phyloP scores from a whole-genome alignment of 2,113 vertebrate species.

The Engraulis encrasicolus region DNA sequence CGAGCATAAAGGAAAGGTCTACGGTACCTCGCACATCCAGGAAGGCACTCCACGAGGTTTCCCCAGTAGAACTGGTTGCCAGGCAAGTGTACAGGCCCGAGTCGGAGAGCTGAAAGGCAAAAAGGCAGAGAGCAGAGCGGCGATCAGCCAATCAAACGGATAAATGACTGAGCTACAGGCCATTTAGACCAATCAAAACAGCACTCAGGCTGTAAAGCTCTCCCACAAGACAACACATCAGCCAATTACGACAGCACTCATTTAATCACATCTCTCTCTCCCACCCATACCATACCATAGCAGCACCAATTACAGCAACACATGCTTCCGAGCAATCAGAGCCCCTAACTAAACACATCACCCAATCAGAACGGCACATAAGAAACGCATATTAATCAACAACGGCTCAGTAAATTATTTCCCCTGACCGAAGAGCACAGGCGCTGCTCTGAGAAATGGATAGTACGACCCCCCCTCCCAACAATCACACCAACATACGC shows the following conservation, averaged over 20 bases:
- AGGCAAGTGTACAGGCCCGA: conserved; percentile 91
- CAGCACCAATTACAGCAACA: conserved; percentile 6
- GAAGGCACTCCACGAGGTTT: conserved; percentile 95
- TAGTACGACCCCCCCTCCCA: not conserved
- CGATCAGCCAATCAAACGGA: conserved; percentile 10
- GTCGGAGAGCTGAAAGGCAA: not conserved
- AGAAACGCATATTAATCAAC: not conserved
- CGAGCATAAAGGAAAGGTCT: not conserved
- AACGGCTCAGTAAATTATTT: not conserved
- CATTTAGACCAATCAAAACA: conserved; percentile 23
- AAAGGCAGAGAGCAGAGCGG: not conserved
- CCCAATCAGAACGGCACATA: conserved; percentile 25
- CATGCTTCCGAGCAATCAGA: not conserved
- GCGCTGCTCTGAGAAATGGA: not conserved
- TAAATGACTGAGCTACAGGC: conserved; percentile 17
- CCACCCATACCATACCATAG: too few species aligned
- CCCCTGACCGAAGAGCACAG: not conserved
- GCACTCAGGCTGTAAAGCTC: conserved; percentile 9
- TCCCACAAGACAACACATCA: not conserved
- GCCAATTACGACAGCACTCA: not conserved
- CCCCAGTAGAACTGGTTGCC: conserved; percentile 93
- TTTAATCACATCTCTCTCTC: not conserved
- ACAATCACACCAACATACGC: too few species aligned
- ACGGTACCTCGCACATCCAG: conserved; percentile 88
- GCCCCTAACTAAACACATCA: not conserved